phyloP scores from a whole-genome alignment of 1,140 invertebrate genomes.

The silkworm (Bombyx mori) region ASM3026992v2 NC_085114.1:9052001-9052500 shows the following conservation, averaged over 20 bases:
- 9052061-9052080: constrained; percentile 2
- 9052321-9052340: no score
- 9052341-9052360: no score
- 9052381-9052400: no score
- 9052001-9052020: no score
- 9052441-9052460: no score
- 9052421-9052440: no score
- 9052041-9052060: not conserved
- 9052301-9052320: no score
- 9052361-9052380: no score
- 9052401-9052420: no score
- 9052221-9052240: constrained; percentile 5
- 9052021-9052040: not conserved
- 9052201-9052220: constrained; percentile 3
- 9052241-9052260: not conserved
- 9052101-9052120: constrained; percentile 14
- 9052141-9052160: constrained; percentile 17
- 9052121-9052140: constrained; percentile 15
- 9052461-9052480: no score
- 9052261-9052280: constrained; percentile 4
- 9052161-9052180: constrained; percentile 15
- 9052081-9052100: constrained; percentile 4
- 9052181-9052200: constrained; percentile 8
- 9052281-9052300: not conserved
- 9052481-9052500: no score